phyloP scores from a whole-genome alignment of 2,888 invertebrate species.

The Baccha elongata region DNA sequence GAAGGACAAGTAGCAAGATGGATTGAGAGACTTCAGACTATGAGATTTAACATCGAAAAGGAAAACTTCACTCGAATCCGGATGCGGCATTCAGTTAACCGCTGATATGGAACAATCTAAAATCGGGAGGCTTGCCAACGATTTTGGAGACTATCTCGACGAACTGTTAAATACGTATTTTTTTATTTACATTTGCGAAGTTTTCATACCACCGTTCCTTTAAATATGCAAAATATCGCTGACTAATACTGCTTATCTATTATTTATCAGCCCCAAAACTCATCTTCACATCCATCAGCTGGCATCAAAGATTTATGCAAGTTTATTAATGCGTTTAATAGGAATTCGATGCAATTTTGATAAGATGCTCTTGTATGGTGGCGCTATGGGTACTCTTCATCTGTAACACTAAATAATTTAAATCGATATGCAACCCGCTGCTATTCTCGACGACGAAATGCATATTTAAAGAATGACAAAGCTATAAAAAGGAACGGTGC shows the following conservation, averaged over 20 bases:
- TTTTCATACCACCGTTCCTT: neutral
- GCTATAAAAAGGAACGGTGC: slow-evolving; percentile 49
- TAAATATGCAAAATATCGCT: slow-evolving; percentile 38
- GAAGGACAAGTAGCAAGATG: no score
- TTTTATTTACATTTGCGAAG: neutral
- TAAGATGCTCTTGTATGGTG: slow-evolving; percentile 50
- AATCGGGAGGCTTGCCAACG: no score
- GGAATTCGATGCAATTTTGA: slow-evolving; percentile 69
- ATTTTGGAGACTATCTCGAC: no score
- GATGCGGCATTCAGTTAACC: no score
- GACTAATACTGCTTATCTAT: slow-evolving; percentile 22
- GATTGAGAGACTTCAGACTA: no score
- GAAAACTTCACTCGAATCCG: no score
- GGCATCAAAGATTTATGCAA: slow-evolving; percentile 47
- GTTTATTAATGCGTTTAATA: slow-evolving; percentile 63
- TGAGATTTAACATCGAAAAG: no score
- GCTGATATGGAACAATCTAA: no score
- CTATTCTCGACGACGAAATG: slow-evolving; percentile 41
- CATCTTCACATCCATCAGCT: slow-evolving; percentile 3
- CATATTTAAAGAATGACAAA: slow-evolving; percentile 63
- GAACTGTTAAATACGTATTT: slow-evolving; percentile 10
- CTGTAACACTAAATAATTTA: slow-evolving; percentile 67
- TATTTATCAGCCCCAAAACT: slow-evolving; percentile 21
- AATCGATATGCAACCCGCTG: slow-evolving; percentile 60
- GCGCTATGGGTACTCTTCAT: slow-evolving; percentile 41